A percentile compares a stretch with the other conserved stretches of the same genome.
phyloP scores from a whole-genome alignment of 2,113 vertebrate species.

The Lutjanus erythropterus region DNA sequence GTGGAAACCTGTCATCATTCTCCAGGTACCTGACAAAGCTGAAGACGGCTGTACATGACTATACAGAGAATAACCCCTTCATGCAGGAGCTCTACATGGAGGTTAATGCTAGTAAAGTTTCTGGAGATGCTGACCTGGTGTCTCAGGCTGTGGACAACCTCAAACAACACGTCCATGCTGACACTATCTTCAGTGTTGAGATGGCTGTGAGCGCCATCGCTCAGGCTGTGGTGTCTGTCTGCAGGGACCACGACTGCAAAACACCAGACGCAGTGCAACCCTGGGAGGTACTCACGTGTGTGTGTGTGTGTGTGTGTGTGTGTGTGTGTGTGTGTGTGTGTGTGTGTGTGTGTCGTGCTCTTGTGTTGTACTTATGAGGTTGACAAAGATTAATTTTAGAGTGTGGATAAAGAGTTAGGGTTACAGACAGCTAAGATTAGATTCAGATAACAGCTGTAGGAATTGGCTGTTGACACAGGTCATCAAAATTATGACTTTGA shows the following conservation, averaged over 20 bases:
- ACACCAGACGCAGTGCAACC: conserved; percentile 82
- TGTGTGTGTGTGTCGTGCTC: background rate
- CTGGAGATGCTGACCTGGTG: background rate
- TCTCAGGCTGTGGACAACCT: conserved; percentile 22
- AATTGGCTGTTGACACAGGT: background rate
- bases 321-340: background rate
- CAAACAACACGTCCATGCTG: conserved; percentile 42
- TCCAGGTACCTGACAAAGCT: conserved; percentile 84
- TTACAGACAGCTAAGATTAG: conserved; percentile 1
- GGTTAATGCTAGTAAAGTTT: conserved; percentile 67
- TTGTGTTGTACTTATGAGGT: background rate
- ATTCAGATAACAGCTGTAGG: background rate
- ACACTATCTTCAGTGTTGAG: conserved; percentile 84
- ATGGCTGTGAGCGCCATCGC: conserved; percentile 87
- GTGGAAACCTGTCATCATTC: conserved; percentile 83
- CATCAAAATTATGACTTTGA: too few relatives aligned
- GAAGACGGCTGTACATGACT: conserved; percentile 23
- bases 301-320: background rate
- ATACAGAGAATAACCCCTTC: conserved; percentile 79
- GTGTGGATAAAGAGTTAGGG: background rate
- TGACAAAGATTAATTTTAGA: background rate
- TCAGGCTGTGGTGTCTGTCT: conserved; percentile 84
- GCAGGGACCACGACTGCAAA: conserved; percentile 83
- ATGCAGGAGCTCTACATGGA: conserved; percentile 81
- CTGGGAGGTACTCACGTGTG: conserved; percentile 85